Evolutionary conservation across 2,888 invertebrate genomes (phyloP).

Genomic region (Idaea straminata): DNA sequence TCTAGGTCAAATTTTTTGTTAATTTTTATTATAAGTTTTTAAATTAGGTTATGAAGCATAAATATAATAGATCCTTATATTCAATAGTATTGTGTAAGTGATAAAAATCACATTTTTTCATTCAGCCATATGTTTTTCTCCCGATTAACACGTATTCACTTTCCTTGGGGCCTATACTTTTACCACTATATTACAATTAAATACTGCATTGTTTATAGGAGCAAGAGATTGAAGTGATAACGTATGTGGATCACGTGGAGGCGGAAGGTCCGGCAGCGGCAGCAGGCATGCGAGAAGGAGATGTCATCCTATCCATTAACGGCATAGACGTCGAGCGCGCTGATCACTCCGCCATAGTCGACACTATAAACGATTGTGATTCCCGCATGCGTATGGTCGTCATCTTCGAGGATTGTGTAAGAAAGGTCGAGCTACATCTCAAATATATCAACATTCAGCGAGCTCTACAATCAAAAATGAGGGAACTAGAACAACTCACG

Average conservation of each 20-base stretch:
- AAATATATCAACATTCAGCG: constrained; percentile 94
- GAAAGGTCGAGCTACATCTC: constrained; percentile 95
- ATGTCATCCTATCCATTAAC: constrained; percentile 97
- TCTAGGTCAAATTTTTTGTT: background rate
- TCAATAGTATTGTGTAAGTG: no score
- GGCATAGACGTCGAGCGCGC: constrained; percentile 97
- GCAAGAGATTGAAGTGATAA: constrained; percentile 96
- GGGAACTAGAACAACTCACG: constrained; percentile 90
- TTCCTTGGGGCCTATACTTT: no score
- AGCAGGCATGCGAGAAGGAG: constrained; percentile 97
- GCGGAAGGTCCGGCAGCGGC: constrained; percentile 94
- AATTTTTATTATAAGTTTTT: no score
- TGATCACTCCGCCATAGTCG: constrained; percentile 96
- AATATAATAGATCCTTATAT: no score
- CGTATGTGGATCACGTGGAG: constrained; percentile 98
- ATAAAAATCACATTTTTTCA: no score
- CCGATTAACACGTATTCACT: no score
- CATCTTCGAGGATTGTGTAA: constrained; percentile 96
- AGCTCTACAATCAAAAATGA: constrained; percentile 90
- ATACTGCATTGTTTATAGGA: constrained; percentile 66
- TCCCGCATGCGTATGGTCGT: constrained; percentile 97
- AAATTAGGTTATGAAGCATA: no score
- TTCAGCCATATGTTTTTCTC: no score
- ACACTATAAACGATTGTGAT: constrained; percentile 93
- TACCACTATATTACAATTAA: no score